These are phyloP conservation scores for Potorous gilbertii DNA, from an alignment of 2,797 vertebrate genomes.

Conservation along the genomic window DNA sequence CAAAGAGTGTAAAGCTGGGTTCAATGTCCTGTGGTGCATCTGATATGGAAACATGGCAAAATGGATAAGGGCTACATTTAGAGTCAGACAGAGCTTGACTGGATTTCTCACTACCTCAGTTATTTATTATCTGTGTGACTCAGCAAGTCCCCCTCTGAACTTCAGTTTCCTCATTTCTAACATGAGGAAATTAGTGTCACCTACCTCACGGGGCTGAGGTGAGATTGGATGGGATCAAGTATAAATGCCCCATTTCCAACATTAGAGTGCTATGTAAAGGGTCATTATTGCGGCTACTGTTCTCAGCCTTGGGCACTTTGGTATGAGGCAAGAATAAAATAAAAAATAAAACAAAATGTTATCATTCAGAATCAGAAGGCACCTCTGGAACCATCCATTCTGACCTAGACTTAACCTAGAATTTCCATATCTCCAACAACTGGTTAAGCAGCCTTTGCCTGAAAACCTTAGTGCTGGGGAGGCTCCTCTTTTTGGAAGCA, in stretches of 20 bases:
- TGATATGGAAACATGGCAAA: slow-evolving; percentile 12
- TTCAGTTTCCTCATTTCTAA: slow-evolving; percentile 11
- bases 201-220: not conserved
- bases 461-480: not conserved
- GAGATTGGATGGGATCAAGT: not conserved
- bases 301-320: not conserved
- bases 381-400: not conserved
- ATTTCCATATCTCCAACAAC: not conserved
- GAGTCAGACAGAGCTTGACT: not conserved
- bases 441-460: not conserved
- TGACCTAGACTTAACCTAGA: not conserved
- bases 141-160: not conserved
- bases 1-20: not conserved
- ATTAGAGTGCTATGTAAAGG: not conserved
- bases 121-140: not conserved
- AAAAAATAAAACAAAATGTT: not conserved
- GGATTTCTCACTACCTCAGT: not conserved
- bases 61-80: not conserved
- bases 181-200: not conserved
- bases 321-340: not conserved
- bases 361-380: not conserved
- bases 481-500: not conserved
- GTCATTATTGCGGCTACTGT: not conserved
- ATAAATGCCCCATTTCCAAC: not conserved
- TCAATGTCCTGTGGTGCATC: not conserved